Evolutionary conservation across 2,797 vertebrate genomes (phyloP).

Genomic region (Remorina albescens): DNA sequence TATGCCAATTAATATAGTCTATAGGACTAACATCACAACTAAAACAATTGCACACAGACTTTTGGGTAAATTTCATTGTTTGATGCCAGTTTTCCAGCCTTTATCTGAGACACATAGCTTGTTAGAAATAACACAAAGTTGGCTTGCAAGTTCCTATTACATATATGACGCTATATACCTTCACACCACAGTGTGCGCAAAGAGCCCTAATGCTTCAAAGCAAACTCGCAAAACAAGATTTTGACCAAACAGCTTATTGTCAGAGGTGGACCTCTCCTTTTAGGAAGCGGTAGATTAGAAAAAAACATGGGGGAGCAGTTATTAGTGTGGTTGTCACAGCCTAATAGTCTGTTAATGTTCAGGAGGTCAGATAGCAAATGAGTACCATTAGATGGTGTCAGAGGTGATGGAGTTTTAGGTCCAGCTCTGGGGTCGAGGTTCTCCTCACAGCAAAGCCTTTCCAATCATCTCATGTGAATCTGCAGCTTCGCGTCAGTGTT

Average conservation of each 20-base stretch:
- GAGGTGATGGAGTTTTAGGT: slow-evolving; percentile 80
- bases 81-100: slow-evolving; percentile 30
- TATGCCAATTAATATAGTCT: slow-evolving; percentile 11
- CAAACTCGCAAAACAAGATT: neutral
- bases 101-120: slow-evolving; percentile 48
- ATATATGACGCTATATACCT: neutral
- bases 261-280: slow-evolving; percentile 12
- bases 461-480: slow-evolving; percentile 71
- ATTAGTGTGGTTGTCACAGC: slow-evolving; percentile 36
- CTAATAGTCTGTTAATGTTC: slow-evolving; percentile 70
- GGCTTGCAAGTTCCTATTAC: slow-evolving; percentile 3
- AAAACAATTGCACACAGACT: slow-evolving; percentile 21
- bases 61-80: slow-evolving; percentile 32
- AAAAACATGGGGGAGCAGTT: slow-evolving; percentile 13
- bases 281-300: slow-evolving; percentile 19
- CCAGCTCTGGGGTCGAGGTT: slow-evolving; percentile 71
- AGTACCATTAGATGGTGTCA: slow-evolving; percentile 83
- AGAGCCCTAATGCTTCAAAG: neutral
- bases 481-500: slow-evolving; percentile 30
- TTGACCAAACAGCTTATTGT: neutral
- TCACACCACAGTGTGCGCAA: neutral
- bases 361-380: slow-evolving; percentile 79
- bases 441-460: slow-evolving; percentile 65
- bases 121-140: slow-evolving; percentile 14
- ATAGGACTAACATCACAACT: slow-evolving; percentile 13